Conservation (phyloP, 2,888 invertebrate species). For the Mimachlamys varia region DNA sequence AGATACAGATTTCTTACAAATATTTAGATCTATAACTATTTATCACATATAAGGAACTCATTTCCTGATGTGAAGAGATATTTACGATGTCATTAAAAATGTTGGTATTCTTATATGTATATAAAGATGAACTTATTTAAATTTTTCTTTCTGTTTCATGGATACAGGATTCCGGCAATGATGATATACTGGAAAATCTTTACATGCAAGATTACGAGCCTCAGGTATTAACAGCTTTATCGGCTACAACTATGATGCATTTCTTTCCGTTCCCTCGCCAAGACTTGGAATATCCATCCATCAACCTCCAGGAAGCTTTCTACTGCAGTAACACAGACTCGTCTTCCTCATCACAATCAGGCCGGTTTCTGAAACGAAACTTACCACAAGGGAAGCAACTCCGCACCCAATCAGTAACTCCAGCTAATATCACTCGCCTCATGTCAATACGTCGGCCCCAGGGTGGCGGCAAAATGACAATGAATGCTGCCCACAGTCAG, state of each 20-base stretch:
- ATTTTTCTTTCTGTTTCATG: not conserved
- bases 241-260: slow-evolving; percentile 71
- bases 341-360: not conserved
- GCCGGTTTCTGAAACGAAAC: not conserved
- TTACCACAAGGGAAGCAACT: slow-evolving; percentile 42
- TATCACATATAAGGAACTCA: no score
- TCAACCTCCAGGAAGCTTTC: not conserved
- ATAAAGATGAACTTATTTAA: no score
- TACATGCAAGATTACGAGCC: slow-evolving; percentile 66
- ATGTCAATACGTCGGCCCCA: slow-evolving; percentile 51
- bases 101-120: no score
- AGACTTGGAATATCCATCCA: slow-evolving; percentile 70
- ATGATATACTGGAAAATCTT: slow-evolving; percentile 52
- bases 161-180: slow-evolving; percentile 50
- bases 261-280: slow-evolving; percentile 67
- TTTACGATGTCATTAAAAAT: no score
- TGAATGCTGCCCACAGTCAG: slow-evolving; percentile 36
- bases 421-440: slow-evolving; percentile 51
- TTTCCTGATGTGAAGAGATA: no score
- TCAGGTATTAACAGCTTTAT: slow-evolving; percentile 73
- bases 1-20: no score
- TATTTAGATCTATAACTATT: no score
- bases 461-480: slow-evolving; percentile 37
- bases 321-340: slow-evolving; percentile 42
- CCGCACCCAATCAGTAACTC: slow-evolving; percentile 49